Evolutionary conservation across 2,113 vertebrate genomes (phyloP).

Genomic region (Otis tarda): DNA sequence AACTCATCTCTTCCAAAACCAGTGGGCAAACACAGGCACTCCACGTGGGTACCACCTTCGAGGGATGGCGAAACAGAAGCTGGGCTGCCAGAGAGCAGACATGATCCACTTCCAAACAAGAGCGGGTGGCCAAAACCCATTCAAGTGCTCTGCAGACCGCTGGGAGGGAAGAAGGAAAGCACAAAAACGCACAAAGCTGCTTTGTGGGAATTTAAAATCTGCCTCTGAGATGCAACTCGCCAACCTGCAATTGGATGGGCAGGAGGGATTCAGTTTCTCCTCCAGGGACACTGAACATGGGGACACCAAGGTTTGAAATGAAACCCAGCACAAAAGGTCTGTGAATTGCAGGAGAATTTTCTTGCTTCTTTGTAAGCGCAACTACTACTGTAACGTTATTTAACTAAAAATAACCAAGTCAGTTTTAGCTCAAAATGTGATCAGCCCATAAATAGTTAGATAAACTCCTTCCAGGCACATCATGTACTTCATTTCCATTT

Average conservation of each 20-base stretch:
- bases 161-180: not conserved
- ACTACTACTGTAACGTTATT: not conserved
- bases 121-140: not conserved
- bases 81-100: not conserved
- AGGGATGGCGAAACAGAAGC: not conserved
- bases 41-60: rapidly evolving
- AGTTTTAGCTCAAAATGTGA: slow-evolving; percentile 24
- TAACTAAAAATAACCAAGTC: slow-evolving; percentile 43
- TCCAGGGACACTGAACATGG: rapidly evolving
- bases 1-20: not conserved
- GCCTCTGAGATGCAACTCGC: not conserved
- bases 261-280: not conserved
- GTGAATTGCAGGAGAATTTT: not conserved
- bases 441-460: slow-evolving; percentile 48
- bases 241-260: not conserved
- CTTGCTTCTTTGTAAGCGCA: not conserved
- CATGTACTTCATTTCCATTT: slow-evolving; percentile 50
- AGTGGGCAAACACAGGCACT: not conserved
- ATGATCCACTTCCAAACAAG: not conserved
- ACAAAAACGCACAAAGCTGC: not conserved
- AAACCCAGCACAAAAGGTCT: not conserved
- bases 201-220: not conserved
- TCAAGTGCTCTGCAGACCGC: rapidly evolving
- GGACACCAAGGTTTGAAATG: not conserved
- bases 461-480: slow-evolving; percentile 43